Base-by-base conservation (phyloP, 2,797 vertebrate species). In the Xenops minutus region DNA sequence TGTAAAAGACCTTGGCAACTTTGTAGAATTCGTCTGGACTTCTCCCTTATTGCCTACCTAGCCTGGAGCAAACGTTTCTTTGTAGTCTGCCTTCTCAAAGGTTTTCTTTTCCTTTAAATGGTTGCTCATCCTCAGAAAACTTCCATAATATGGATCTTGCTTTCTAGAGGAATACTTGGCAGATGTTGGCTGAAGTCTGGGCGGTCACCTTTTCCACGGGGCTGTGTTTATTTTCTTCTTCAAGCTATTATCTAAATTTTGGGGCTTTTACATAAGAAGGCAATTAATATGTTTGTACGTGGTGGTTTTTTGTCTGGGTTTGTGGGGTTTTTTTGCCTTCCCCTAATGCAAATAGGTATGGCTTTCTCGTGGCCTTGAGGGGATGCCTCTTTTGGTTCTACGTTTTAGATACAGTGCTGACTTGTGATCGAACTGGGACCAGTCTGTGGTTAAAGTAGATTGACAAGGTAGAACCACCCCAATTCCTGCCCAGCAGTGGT, bases 61-160 rank as follows among this genome's bases (percentile, higher is more conserved):
- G 19, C 43, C 41, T 58, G 49, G 15, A 86, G 30, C 46, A 89
- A 75, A n/a, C 23, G 3, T 87, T 34, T 84, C 55, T 69, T 56
- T 49, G 46, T 61, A 56, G 34, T 67, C 37, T 82, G 21, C n/a
- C 29, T 89, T 74, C n/a, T 87, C 14, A 72, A 16, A 78, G 34
- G 56, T 63, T 87, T 89, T 59, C 19, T 95, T 92, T 91, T 58
- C 19, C 30, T 95, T 85, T 80, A 39, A 74, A 54, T 76, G 16
- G 8, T 41, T 95, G 29, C 32, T 56, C 69, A 55, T 48, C 26
- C 34, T 73, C 7, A 1, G 59, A 49, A 3, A 30, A 75, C 5
- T 83, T 84, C 43, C 0, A 0, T 76, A 56, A 63, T 27, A 44
- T 1, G 3, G 29, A 63, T 8, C n/a, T 89, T 85, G 27, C 88